Evolutionary conservation across 1,140 invertebrate species (phyloP), one percentile per base, ranked within the genome.

Genomic region (Leptopilina clavipes): DNA sequence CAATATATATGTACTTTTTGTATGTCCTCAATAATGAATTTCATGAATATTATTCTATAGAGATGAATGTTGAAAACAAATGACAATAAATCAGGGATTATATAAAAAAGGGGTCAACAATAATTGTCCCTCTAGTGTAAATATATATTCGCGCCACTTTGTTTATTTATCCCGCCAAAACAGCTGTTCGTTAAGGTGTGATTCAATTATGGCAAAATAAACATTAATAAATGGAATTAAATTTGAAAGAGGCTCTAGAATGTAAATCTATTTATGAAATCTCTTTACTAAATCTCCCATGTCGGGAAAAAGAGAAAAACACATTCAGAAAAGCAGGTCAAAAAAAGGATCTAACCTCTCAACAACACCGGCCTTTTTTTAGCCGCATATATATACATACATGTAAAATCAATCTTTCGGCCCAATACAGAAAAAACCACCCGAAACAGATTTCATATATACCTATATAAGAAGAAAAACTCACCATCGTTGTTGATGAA

Each of bases 371-470:
- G 22, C n/a, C 22, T 31, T 31, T 31, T 65, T 65, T 40, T 9
- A 40, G 37, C 2, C 25, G 1, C 37, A 40, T 40, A 31, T 40
- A 40, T 40, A 9, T 6, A 3, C 9, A 11, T 12, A 65, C n/a
- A 31, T 22, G 8, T 65, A 22, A 65, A 65, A 65, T 31, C 8
- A 65, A 65, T 65, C 25, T 31, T n/a, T 31, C 59, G 25, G 25
- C 14, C 25, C 25, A 31, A 31, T 5, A 31, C 56, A 65, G 12
- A 31, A 31, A 31, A n/a, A 22, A n/a, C 59, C 12, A 31, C 25
- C 59, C 59, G 59, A n/a, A 65, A 65, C 59, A 65, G 22, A 37
- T 37, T 65, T 65, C 59, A 65, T 7, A 65, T 37, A 65, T 31
- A 31, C 31, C 25, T 11, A 65, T n/a, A 31, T 22, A 12, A 12